Conservation (phyloP, 1,140 invertebrate species). For the Tribolium castaneum region DNA sequence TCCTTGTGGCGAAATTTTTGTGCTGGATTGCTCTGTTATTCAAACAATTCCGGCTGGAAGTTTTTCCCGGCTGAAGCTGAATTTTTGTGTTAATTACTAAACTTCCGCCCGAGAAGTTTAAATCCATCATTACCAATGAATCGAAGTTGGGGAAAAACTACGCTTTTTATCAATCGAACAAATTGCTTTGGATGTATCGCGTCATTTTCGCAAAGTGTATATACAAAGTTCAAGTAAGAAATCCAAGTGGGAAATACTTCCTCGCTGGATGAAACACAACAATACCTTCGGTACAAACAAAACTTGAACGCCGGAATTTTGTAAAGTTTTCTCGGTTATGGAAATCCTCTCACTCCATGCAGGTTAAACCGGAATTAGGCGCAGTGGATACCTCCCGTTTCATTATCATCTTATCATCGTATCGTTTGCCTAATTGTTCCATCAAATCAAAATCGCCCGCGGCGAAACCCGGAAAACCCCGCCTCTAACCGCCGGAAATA, state of each 20-base stretch:
- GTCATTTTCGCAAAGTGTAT: slow-evolving; percentile 32
- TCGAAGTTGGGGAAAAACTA: background rate
- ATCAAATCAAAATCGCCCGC: slow-evolving; percentile 4
- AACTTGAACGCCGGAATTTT: slow-evolving; percentile 15
- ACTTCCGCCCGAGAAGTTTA: slow-evolving; percentile 11
- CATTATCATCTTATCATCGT: slow-evolving; percentile 8
- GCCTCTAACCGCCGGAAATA: background rate
- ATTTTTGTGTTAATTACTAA: slow-evolving; percentile 32
- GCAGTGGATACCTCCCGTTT: background rate
- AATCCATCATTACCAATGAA: slow-evolving; percentile 7
- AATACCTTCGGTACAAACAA: slow-evolving; percentile 23
- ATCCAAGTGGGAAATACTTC: slow-evolving; percentile 24
- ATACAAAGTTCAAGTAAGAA: slow-evolving; percentile 38
- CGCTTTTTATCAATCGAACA: slow-evolving; percentile 15
- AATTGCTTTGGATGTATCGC: slow-evolving; percentile 33
- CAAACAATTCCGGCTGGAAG: slow-evolving; percentile 6
- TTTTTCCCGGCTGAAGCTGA: background rate
- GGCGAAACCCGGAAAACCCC: background rate
- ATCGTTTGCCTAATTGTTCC: slow-evolving; percentile 16
- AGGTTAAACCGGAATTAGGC: slow-evolving; percentile 5
- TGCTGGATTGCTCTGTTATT: background rate
- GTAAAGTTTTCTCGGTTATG: slow-evolving; percentile 18
- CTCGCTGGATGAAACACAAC: slow-evolving; percentile 12
- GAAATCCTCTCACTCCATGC: slow-evolving; percentile 18
- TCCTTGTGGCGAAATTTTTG: background rate